A percentile compares a stretch with the other conserved stretches of the same genome.
phyloP scores from a whole-genome alignment of 2,888 invertebrate genomes.

The Bombyx huttoni region DNA sequence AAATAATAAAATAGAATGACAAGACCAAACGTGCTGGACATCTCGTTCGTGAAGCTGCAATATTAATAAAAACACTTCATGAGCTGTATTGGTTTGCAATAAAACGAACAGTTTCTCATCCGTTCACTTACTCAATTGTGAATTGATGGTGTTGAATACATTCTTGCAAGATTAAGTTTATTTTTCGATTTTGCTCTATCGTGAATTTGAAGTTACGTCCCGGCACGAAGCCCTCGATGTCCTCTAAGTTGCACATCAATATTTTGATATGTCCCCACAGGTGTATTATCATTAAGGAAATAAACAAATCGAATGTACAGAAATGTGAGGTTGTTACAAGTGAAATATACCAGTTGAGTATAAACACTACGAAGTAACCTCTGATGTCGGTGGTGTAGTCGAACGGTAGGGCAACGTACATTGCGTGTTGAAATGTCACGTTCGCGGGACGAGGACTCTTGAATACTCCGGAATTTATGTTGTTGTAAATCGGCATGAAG shows the following conservation, averaged over 20 bases:
- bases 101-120: not conserved
- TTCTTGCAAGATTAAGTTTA: conserved; percentile 5
- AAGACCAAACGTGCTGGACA: conserved; percentile 11
- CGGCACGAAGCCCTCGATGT: not conserved
- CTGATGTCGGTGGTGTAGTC: not conserved
- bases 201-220: not conserved
- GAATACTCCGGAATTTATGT: not conserved
- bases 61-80: not conserved
- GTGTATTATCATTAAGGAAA: conserved; percentile 1
- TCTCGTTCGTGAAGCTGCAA: conserved; percentile 10
- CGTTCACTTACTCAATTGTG: conserved; percentile 10
- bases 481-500: not conserved
- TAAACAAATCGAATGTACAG: conserved; percentile 1
- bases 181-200: not conserved
- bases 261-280: conserved; percentile 3
- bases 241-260: not conserved
- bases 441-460: not conserved
- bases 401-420: conserved; percentile 1
- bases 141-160: conserved; percentile 9
- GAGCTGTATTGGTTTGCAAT: not conserved
- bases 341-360: not conserved
- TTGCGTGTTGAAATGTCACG: not conserved
- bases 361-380: not conserved
- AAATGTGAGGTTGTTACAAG: not conserved
- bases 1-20: conserved; percentile 8